These are phyloP conservation scores for Etheostoma cragini DNA, from an alignment of 2,113 vertebrate species.

Conservation along the genomic window DNA sequence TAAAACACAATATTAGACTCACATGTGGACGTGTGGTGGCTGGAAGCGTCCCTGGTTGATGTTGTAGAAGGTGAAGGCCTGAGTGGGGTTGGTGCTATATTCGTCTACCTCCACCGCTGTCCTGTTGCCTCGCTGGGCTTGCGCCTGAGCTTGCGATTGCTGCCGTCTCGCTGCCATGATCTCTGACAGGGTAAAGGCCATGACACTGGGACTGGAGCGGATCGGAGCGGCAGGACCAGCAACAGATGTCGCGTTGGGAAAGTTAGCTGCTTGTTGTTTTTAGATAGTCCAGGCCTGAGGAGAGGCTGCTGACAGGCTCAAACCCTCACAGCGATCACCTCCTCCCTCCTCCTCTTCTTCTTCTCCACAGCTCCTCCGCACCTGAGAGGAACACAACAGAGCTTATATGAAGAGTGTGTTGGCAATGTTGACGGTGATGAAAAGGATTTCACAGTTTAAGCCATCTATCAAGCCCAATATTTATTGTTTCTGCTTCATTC, in stretches of 20 bases:
- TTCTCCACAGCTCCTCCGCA: constrained; percentile 31
- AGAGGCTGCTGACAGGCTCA: constrained; percentile 37
- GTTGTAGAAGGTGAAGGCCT: constrained; percentile 99
- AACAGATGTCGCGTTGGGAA: neutral
- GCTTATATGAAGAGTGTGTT: neutral
- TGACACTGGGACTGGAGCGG: constrained; percentile 69
- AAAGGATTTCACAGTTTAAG: neutral
- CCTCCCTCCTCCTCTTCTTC: constrained; percentile 38
- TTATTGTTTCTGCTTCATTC: neutral
- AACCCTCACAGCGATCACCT: constrained; percentile 36
- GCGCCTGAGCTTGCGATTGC: constrained; percentile 81
- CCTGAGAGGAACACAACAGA: constrained; percentile 48
- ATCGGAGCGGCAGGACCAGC: neutral
- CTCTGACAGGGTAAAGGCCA: constrained; percentile 96
- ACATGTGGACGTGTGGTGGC: constrained; percentile 98
- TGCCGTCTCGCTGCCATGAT: constrained; percentile 93
- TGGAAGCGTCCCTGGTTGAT: constrained; percentile 99
- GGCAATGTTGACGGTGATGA: neutral
- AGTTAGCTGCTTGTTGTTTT: neutral
- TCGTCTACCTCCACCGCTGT: constrained; percentile 94
- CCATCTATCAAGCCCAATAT: neutral
- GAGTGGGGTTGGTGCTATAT: constrained; percentile 97
- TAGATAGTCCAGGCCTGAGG: constrained; percentile 1
- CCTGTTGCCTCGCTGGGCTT: constrained; percentile 86
- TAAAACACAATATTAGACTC: constrained; percentile 46